phyloP scores from a whole-genome alignment of 2,797 vertebrate genomes.

The Anniella stebbinsi region DNA sequence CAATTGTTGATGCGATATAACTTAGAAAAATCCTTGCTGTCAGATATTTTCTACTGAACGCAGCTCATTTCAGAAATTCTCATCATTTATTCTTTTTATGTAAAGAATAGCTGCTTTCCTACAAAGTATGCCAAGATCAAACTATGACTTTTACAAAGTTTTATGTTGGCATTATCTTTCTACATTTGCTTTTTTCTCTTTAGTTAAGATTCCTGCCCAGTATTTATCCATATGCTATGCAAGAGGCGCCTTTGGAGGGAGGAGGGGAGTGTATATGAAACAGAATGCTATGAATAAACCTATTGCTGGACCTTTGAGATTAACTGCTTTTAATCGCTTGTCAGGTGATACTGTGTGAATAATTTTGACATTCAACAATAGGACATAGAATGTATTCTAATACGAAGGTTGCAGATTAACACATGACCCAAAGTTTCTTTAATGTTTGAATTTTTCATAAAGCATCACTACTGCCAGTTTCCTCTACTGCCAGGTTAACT shows the following conservation, averaged over 20 bases:
- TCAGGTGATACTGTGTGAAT: conserved; percentile 25
- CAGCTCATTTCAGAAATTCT: neutral
- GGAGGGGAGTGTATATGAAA: conserved; percentile 17
- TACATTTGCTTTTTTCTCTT: conserved; percentile 9
- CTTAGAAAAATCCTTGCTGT: neutral
- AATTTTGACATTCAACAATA: conserved; percentile 1
- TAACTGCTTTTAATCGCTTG: conserved; percentile 35
- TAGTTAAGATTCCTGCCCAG: neutral
- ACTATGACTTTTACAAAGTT: neutral
- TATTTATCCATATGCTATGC: conserved; percentile 4
- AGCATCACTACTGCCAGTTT: conserved; percentile 33
- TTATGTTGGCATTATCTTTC: neutral
- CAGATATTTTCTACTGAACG: neutral
- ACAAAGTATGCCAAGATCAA: neutral
- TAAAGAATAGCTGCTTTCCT: neutral
- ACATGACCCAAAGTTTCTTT: conserved; percentile 20
- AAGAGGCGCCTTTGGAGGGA: neutral
- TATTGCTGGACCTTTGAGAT: conserved; percentile 21
- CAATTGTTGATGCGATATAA: neutral
- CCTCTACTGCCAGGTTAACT: conserved; percentile 25
- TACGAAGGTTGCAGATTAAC: neutral
- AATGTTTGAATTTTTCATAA: neutral
- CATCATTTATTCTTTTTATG: neutral
- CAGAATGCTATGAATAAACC: neutral
- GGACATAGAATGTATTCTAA: conserved; percentile 31